Conservation (phyloP, 2,888 invertebrate species). For the Iselma pallidipennis region DNA sequence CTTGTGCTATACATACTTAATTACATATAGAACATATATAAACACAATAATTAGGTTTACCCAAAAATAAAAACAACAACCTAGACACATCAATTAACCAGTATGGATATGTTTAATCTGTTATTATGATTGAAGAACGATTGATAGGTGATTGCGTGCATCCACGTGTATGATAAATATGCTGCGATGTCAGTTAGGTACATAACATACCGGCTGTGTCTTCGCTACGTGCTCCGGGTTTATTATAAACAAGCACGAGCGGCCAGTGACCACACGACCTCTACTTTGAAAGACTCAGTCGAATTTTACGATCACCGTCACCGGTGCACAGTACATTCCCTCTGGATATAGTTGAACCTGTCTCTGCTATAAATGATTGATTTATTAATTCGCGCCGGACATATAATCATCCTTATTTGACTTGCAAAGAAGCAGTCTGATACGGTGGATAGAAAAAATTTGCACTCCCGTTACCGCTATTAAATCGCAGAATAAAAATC, state of each 20-base stretch:
- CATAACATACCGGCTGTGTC: slow-evolving; percentile 19
- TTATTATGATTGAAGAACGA: not conserved
- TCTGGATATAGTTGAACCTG: not conserved
- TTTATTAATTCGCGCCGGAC: not conserved
- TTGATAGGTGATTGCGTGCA: not conserved
- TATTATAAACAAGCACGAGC: slow-evolving; percentile 25
- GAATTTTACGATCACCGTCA: not conserved
- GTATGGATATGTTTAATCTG: not conserved
- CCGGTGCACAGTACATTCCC: not conserved
- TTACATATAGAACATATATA: not conserved
- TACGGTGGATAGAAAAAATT: not conserved
- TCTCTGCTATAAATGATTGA: not conserved
- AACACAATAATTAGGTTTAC: not conserved
- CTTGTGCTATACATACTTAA: slow-evolving; percentile 2
- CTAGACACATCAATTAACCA: not conserved
- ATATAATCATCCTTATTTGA: not conserved
- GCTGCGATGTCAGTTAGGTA: not conserved
- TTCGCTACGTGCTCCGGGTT: slow-evolving; percentile 20
- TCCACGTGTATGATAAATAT: not conserved
- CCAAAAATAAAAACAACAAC: not conserved
- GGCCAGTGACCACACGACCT: slow-evolving; percentile 28
- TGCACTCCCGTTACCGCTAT: not conserved
- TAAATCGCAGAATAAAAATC: not conserved
- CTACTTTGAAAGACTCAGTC: slow-evolving; percentile 3
- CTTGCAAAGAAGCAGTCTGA: not conserved